phyloP scores from a whole-genome alignment of 2,113 vertebrate species.

The Bothrops jararaca region DNA sequence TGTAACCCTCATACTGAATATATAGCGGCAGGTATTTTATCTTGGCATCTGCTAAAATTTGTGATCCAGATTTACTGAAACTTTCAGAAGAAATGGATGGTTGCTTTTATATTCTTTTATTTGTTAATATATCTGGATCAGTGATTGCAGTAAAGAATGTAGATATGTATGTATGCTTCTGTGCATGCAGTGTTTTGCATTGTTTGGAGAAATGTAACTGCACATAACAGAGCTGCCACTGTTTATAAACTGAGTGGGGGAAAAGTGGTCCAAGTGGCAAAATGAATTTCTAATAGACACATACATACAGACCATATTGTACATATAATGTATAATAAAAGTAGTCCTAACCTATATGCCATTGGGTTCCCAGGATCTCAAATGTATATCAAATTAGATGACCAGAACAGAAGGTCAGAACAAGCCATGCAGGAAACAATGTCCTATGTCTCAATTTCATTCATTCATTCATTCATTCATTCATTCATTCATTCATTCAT shows the following conservation, averaged over 20 bases:
- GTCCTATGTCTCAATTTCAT: background rate
- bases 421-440: background rate
- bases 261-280: background rate
- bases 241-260: background rate
- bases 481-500: background rate
- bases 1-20: background rate
- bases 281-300: background rate
- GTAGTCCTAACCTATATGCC: background rate
- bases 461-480: background rate
- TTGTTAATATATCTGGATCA: background rate
- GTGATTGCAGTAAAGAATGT: background rate
- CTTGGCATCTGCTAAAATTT: background rate
- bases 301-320: background rate
- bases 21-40: background rate
- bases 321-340: background rate
- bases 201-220: background rate
- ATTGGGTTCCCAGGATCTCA: background rate
- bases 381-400: background rate
- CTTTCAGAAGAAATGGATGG: background rate
- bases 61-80: background rate
- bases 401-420: background rate
- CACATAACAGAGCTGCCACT: background rate
- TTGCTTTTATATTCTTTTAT: background rate
- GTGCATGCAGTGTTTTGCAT: background rate
- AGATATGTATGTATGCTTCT: background rate